Evolutionary conservation across 1,140 invertebrate species (phyloP).

Genomic region (Aphelenchoides besseyi): DNA sequence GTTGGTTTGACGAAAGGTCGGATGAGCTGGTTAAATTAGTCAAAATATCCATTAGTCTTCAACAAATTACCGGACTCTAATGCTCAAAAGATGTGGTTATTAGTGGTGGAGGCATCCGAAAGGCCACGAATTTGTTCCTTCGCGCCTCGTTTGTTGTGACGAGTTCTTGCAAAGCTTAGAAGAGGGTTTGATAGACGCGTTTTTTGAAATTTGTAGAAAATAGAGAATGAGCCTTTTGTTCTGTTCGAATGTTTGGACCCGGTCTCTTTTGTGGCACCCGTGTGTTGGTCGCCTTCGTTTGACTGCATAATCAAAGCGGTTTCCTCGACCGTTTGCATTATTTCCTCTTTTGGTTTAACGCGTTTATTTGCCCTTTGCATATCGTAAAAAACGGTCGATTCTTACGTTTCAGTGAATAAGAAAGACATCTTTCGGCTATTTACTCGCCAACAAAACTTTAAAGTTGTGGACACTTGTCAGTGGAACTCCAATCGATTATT

Average conservation of each 20-base stretch:
- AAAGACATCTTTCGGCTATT: too few species aligned
- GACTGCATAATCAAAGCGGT: background rate
- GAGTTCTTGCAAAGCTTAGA: background rate
- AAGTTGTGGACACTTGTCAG: too few species aligned
- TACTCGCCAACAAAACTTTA: too few species aligned
- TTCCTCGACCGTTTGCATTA: constrained; percentile 1
- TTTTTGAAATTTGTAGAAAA: background rate
- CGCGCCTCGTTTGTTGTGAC: background rate
- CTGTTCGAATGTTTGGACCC: background rate
- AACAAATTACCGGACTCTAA: too few species aligned
- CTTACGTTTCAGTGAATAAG: background rate
- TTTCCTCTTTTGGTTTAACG: background rate
- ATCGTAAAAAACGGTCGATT: background rate
- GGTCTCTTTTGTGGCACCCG: too few species aligned
- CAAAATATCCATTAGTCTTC: too few species aligned
- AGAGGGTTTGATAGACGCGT: background rate
- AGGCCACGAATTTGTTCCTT: too few species aligned
- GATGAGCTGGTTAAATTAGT: too few species aligned
- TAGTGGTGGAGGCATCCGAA: too few species aligned
- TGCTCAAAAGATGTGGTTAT: too few species aligned
- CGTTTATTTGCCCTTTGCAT: background rate
- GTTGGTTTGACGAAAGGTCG: too few species aligned
- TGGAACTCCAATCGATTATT: too few species aligned
- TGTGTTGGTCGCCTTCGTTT: background rate
- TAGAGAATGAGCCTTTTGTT: background rate